Evolutionary conservation across 1,140 invertebrate genomes (phyloP), one percentile per base, ranked within the genome.

Genomic region (Drosophila varians): DNA sequence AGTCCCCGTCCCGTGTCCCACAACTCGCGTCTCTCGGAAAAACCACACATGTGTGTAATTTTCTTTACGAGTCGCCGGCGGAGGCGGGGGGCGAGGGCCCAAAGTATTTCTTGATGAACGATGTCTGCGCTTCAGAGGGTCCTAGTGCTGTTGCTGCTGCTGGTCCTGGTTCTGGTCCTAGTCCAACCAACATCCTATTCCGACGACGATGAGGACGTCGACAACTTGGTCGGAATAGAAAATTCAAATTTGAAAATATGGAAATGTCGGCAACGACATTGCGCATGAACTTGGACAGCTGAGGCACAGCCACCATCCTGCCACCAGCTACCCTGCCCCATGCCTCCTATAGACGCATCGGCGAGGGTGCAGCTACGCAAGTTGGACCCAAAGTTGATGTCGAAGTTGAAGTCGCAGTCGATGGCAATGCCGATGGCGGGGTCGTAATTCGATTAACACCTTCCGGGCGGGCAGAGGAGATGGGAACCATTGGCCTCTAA

Each of bases 171-270:
- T 52, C 51, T 25, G 38, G 21, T 40, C 51, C 42, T 43, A 12
- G 16, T 12, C 23, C 9, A 31, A 0, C 46, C 49, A 11, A 21
- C 14, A 52, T 11, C 40, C 47, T 23, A 16, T n/a, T 36, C 26
- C 34, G 48, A 12, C 52, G 25, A 52, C 36, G 36, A 31, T 21
- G 42, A 42, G 55, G 31, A 51, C 51, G 25, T 36, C 26, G 53
- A 40, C 64, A 45, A 57, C 55, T 61, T 43, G 48, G 69, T 62
- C 43, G 62, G 54, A 73, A 69, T 80, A 74, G 82, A 82, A 87
- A 87, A 88, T 87, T 87, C 74, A 87, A 87, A 87, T 87, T 87
- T 82, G 77, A 77, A 87, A 87, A 87, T 88, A 87, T 87, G 83
- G 69, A 87, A 87, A 87, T 75, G 69, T 47, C 49, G 43, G 31